Evolutionary conservation across 2,113 vertebrate species (phyloP), one percentile per base, ranked within the genome.

Genomic region (Hemibates koningsi): DNA sequence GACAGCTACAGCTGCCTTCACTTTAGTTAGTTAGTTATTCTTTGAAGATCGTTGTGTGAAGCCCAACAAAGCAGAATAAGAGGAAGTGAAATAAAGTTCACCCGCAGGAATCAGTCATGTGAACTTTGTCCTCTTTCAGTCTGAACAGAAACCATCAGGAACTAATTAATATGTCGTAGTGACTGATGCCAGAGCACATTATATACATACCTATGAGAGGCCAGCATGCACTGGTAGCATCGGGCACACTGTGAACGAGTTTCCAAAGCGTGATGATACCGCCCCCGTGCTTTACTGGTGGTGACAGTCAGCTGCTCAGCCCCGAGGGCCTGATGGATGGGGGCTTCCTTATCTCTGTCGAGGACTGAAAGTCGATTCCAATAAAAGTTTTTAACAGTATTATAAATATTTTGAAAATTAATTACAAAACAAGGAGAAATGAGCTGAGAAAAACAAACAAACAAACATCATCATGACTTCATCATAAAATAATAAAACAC

Each of bases 41-140:
- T 29, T 57, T 0, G 13, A 57, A 57, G 56, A 29, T 59, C 0
- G 13, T 29, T 59, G 13, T 9, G 24, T 57, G 13, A 57, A 3
- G 12, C 11, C 1, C 0, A 59, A 16, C 13, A 16, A 59, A 59
- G 2, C 56, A 32, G 27, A 59, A 29, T 17, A 59, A 17, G 27
- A 9, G 57, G 14, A 32, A 32, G 14, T 61, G 27, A 61, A 61
- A 32, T 32, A 61, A 61, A 61, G 57, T 61, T 59, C 14, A 14
- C 57, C 1, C 0, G 5, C 57, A 61, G 29, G 1, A 34, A 61
- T 34, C 9, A 11, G 0, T 34, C 9, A 3, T 63, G 29, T 63
- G 59, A 19, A 34, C 9, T 63, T 34, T 19, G 16, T 19, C 2
- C 3, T 63, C 29, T 61, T 19, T 61, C 29, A 34, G 12, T 6